These are phyloP conservation scores for Thaumetopoea pityocampa DNA, from an alignment of 1,140 invertebrate genomes.

Conservation along the genomic window DNA sequence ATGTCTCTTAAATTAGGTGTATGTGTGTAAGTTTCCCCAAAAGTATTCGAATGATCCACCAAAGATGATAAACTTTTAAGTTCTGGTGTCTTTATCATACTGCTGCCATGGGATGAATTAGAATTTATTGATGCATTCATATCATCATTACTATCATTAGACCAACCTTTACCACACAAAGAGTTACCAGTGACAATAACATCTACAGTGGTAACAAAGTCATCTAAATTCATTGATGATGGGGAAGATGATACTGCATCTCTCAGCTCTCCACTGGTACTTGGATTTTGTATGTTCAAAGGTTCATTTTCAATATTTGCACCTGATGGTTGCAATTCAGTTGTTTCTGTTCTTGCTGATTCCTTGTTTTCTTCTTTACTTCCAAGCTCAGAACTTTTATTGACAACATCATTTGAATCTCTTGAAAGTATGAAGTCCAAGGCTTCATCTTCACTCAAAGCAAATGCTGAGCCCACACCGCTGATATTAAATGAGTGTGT, in stretches of 20 bases:
- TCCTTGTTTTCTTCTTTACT: constrained; percentile 22
- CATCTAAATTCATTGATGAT: constrained; percentile 49
- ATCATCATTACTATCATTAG: constrained; percentile 77
- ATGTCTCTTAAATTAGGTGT: constrained; percentile 80
- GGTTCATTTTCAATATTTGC: constrained; percentile 12
- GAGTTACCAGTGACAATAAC: constrained; percentile 79
- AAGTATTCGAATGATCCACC: constrained; percentile 72
- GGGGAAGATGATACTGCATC: constrained; percentile 33
- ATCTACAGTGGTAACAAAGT: constrained; percentile 47
- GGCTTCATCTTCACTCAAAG: constrained; percentile 80
- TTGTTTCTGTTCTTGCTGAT: constrained; percentile 2
- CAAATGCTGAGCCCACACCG: constrained; percentile 69
- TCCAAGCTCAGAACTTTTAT: constrained; percentile 24
- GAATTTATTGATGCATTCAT: constrained; percentile 59
- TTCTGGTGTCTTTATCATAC: constrained; percentile 70
- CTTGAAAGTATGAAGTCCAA: constrained; percentile 80
- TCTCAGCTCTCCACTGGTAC: constrained; percentile 38
- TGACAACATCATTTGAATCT: constrained; percentile 36
- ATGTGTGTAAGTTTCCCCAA: constrained; percentile 69
- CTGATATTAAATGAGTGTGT: constrained; percentile 58
- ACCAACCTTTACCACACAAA: constrained; percentile 81
- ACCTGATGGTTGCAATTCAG: constrained; percentile 3
- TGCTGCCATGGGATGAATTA: constrained; percentile 67
- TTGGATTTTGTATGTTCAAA: constrained; percentile 35
- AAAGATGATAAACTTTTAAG: constrained; percentile 69